Base-by-base conservation (phyloP, 2,113 vertebrate genomes). In the Cochlearius cochlearius region DNA sequence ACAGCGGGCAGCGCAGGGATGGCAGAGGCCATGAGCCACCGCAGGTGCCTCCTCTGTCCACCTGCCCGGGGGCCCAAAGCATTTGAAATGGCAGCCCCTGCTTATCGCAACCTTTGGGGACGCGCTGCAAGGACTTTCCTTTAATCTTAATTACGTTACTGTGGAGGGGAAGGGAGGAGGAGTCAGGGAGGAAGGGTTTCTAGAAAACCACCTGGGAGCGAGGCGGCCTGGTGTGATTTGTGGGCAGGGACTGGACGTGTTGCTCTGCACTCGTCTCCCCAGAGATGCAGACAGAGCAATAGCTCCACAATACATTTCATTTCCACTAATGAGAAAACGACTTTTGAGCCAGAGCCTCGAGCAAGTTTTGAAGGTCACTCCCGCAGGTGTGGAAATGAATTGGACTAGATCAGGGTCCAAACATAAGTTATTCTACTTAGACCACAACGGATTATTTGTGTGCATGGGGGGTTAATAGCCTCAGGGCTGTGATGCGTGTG, bases 291-390 rank as follows among this genome's bases (percentile, higher is more conserved):
- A 12, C 71, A 8, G 45, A 59, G 89, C 72, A 32, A 32, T 1
- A 67, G 76, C 84, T 83, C 79, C 90, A 55, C 55, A 83, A 34
- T 4, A 77, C 83, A 50, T 77, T 77, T 72, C 80, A 81, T 66
- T 80, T 11, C 81, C 80, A 71, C 84, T 73, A 73, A 88, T 55
- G 91, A 96, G 92, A 87, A 93, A 85, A 90, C 2, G 49, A 43
- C 93, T 79, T 66, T 39, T 8, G 74, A 75, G 91, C 59, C 90
- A 85, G 72, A 94, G 96, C 95, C 93, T 66, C 55, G 8, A 81
- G 97, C 96, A 55, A 69, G 72, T 72, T 39, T 47, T 62, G 96
- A 73, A 95, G 93, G 94, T 96, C 92, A 43, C 64, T 89, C 68
- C 94, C 11, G 13, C 94, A 95, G 91, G 87, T 77, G 84, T 87